Base-by-base conservation (phyloP, 2,888 invertebrate species). In the Phragmatobia fuliginosa region DNA sequence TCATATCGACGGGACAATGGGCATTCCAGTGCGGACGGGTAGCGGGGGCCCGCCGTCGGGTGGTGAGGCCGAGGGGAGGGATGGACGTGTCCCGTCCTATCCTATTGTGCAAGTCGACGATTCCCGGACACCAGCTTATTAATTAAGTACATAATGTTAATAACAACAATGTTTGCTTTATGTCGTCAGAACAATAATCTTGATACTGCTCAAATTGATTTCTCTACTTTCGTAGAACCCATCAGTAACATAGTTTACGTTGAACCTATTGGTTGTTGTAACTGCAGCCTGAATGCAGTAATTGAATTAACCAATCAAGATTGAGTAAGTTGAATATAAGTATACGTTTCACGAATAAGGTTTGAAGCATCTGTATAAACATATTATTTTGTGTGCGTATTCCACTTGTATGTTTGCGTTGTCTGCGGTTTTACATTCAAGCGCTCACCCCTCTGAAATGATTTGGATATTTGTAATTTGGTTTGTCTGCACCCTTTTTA, bases 1-100 rank as follows among this genome's bases (percentile, higher is more conserved):
- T 92, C 87, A 90, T 91, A 90, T 90, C 89, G 88, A 83, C 87
- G 90, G 92, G 91, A 93, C 93, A 93, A 93, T 92, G 91, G 92
- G 88, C 93, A 92, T 93, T 92, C 93, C 92, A 89, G 85, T 78
- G 85, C 80, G 81, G 78, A 84, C 83, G 80, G 81, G 81, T 77
- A 76, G 79, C 67, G 78, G 83, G 80, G 79, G 75, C 73, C 52
- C 74, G 74, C 65, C 80, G 76, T 75, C 72, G 82, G 79, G 78
- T 69, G 73, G 72, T 25, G 72, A 76, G 76, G 72, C 66, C 62
- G 59, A 82, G 75, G 71, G 71, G 80, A 75, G 77, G 84, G 83
- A 83, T 80, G 87, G 84, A 86, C 86, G 83, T 86, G 87, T 89
- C 87, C 86, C 90, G 83, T 89, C 89, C 87, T 86, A 87, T 85